Evolutionary conservation across 1,140 invertebrate genomes (phyloP).

Genomic region (Zaprionus camerounensis): DNA sequence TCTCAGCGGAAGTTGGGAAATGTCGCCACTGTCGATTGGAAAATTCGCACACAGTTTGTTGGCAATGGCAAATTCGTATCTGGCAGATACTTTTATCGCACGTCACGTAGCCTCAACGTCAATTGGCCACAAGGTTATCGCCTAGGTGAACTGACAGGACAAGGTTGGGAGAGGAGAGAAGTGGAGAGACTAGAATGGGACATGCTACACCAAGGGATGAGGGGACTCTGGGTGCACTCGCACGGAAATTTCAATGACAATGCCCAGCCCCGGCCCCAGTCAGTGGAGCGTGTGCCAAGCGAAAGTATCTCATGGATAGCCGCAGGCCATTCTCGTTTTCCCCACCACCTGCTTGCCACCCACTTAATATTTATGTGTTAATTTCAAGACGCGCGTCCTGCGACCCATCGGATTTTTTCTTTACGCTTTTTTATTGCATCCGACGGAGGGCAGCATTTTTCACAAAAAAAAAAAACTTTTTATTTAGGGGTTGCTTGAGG

Average conservation of each 20-base stretch:
- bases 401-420: conserved; percentile 39
- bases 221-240: conserved; percentile 67
- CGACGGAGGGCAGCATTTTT: conserved; percentile 63
- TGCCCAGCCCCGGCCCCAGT: conserved; percentile 25
- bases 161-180: conserved; percentile 1
- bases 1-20: conserved; percentile 11
- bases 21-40: conserved; percentile 5
- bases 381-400: conserved; percentile 69
- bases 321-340: conserved; percentile 35
- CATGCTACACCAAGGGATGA: background rate
- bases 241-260: conserved; percentile 81
- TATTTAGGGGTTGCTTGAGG: conserved; percentile 11
- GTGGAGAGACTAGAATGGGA: too few relatives aligned
- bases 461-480: conserved; percentile 57
- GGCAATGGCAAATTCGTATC: conserved; percentile 29
- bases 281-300: conserved; percentile 47
- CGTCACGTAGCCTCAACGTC: conserved; percentile 77
- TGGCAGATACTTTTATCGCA: conserved; percentile 62
- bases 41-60: conserved; percentile 11
- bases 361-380: conserved; percentile 84
- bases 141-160: conserved; percentile 32
- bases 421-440: conserved; percentile 45
- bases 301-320: conserved; percentile 63
- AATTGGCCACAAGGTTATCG: conserved; percentile 72
- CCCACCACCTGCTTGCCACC: conserved; percentile 41